Evolutionary conservation across 35 echinoderm and acorn worm genomes (phyloP).

Genomic region (Nesometra sesokonis): DNA sequence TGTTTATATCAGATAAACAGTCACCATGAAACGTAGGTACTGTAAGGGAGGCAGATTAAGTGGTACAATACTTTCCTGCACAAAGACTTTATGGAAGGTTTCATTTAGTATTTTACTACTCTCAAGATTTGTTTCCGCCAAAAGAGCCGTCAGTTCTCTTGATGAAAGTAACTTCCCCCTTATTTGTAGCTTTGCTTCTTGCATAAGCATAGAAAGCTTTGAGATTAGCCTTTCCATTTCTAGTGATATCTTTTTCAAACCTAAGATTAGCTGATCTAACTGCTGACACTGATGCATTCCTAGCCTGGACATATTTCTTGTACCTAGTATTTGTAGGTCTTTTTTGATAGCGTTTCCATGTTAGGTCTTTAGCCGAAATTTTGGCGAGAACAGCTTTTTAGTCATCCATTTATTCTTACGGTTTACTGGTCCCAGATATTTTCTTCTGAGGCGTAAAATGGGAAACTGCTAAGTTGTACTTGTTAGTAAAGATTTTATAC

Average conservation of each 20-base stretch:
- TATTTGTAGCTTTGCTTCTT: background rate
- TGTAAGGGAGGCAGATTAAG: background rate
- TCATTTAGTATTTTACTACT: background rate
- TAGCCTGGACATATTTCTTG: too few species aligned
- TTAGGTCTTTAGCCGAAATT: too few species aligned
- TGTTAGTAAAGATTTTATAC: too few species aligned
- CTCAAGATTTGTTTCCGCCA: background rate
- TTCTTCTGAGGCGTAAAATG: too few species aligned
- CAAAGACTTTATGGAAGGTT: background rate
- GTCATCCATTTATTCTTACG: too few species aligned
- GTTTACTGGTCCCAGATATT: too few species aligned
- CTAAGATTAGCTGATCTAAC: background rate
- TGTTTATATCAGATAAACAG: background rate
- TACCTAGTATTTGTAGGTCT: too few species aligned
- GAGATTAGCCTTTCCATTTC: background rate
- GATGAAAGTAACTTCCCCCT: background rate
- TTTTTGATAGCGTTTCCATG: too few species aligned
- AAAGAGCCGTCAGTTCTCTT: background rate
- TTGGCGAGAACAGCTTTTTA: too few species aligned
- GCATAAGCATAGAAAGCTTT: constrained; percentile 11
- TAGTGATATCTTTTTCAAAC: too few species aligned
- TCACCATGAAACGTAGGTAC: background rate
- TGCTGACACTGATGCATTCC: background rate
- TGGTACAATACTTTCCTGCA: too few species aligned
- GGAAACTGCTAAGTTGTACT: too few species aligned